phyloP scores from a whole-genome alignment of 2,888 invertebrate species.

The Himalopsyche japonica region DNA sequence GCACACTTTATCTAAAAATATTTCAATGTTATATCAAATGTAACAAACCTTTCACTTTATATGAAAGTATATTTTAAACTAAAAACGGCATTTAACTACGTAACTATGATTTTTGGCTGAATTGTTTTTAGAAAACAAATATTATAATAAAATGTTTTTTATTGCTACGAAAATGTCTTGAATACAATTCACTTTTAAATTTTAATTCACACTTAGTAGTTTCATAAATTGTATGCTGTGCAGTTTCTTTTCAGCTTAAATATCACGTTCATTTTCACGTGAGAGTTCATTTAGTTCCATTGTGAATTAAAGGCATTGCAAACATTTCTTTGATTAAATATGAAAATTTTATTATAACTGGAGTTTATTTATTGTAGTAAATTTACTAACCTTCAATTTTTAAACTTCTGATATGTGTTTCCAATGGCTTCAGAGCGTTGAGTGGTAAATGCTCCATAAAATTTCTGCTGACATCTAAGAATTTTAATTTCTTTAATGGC shows the following conservation, averaged over 20 bases:
- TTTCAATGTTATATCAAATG: too few relatives aligned
- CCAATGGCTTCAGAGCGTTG: conserved; percentile 75
- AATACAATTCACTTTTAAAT: background rate
- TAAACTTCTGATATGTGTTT: conserved; percentile 79
- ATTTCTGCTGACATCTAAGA: conserved; percentile 81
- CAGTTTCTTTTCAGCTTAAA: too few relatives aligned
- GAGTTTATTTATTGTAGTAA: background rate
- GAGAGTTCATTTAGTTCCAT: too few relatives aligned
- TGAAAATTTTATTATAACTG: conserved; percentile 35
- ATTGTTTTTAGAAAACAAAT: too few relatives aligned
- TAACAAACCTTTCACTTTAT: too few relatives aligned
- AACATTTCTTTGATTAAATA: too few relatives aligned
- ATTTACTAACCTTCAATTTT: conserved; percentile 74
- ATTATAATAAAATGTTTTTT: background rate
- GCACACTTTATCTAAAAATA: too few relatives aligned
- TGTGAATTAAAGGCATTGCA: too few relatives aligned
- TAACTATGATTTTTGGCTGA: too few relatives aligned
- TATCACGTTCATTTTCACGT: background rate
- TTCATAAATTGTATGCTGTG: background rate
- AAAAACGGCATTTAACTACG: too few relatives aligned
- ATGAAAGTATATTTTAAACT: too few relatives aligned
- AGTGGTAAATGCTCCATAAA: conserved; percentile 79
- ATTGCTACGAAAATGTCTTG: background rate
- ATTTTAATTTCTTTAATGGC: conserved; percentile 72
- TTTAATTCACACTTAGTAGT: too few relatives aligned